phyloP scores from a whole-genome alignment of 1,140 invertebrate genomes.

The Drosophila fuyamai region DNA sequence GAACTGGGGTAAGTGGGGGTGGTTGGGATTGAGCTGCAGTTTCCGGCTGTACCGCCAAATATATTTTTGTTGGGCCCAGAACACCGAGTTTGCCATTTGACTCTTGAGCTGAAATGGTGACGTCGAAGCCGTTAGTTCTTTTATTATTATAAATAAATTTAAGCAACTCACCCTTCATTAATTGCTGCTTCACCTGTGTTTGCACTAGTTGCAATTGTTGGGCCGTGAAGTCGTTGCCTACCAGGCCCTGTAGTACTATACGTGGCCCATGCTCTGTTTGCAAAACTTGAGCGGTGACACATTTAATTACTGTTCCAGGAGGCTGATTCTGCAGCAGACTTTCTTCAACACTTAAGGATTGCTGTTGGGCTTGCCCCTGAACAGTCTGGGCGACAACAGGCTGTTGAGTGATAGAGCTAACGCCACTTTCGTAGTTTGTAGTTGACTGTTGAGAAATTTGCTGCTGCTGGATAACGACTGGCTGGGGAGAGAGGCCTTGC shows the following conservation, averaged over 20 bases:
- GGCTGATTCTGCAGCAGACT: conserved; percentile 91
- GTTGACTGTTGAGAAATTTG: conserved; percentile 41
- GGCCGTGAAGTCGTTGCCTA: conserved; percentile 91
- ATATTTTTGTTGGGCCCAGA: conserved; percentile 93
- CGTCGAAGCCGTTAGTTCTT: too few relatives aligned
- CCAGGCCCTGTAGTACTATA: conserved; percentile 93
- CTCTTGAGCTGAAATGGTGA: conserved; percentile 88
- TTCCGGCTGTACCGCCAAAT: conserved; percentile 91
- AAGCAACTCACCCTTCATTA: conserved; percentile 89
- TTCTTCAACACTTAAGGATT: conserved; percentile 88
- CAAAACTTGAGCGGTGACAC: conserved; percentile 92
- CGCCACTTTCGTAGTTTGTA: conserved; percentile 21
- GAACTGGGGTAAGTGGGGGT: conserved; percentile 85
- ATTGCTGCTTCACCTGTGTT: conserved; percentile 94
- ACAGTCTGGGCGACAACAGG: conserved; percentile 34
- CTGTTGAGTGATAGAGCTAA: conserved; percentile 33
- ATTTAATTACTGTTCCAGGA: conserved; percentile 94
- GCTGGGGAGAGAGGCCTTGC: conserved; percentile 54
- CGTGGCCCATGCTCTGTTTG: conserved; percentile 92
- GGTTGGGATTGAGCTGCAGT: conserved; percentile 84
- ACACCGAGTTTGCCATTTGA: conserved; percentile 92
- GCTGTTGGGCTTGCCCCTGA: conserved; percentile 46
- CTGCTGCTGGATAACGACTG: conserved; percentile 58
- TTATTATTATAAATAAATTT: neutral
- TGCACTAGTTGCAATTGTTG: conserved; percentile 92